These are phyloP conservation scores for Scaptomyza graminum DNA, from an alignment of 1,140 invertebrate species.

Conservation along the genomic window DNA sequence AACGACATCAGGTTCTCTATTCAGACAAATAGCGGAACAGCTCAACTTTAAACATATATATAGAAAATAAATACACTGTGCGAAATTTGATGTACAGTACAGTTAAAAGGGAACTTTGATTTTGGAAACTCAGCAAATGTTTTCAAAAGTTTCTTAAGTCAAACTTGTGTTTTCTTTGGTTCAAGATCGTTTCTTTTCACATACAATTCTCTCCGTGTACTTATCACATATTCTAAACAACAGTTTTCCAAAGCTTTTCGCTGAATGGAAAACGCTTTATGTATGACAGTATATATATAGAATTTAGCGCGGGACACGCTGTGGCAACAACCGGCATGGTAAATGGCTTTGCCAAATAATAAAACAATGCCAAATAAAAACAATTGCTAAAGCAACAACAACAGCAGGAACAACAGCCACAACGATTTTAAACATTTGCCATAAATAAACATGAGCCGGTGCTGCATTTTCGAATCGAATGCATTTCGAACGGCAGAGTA, in stretches of 20 bases:
- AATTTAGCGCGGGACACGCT: slow-evolving; percentile 5
- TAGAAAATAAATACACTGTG: slow-evolving; percentile 5
- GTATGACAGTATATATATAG: not conserved
- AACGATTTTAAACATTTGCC: slow-evolving; percentile 67
- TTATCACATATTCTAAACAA: slow-evolving; percentile 24
- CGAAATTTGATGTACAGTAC: not conserved
- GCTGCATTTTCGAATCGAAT: not conserved
- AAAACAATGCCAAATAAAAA: slow-evolving; percentile 63
- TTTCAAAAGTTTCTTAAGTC: no score
- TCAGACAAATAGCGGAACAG: slow-evolving; percentile 25
- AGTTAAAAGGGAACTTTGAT: no score
- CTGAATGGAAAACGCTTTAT: not conserved
- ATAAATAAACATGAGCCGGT: slow-evolving; percentile 78
- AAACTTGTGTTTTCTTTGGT: no score
- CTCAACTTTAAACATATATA: slow-evolving; percentile 1
- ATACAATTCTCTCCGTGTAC: slow-evolving; percentile 1
- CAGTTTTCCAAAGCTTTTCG: not conserved
- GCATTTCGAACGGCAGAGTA: slow-evolving; percentile 6
- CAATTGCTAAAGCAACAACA: slow-evolving; percentile 56
- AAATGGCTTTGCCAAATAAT: slow-evolving; percentile 72
- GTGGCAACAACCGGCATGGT: slow-evolving; percentile 14
- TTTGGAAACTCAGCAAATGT: no score
- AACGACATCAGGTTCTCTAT: slow-evolving; percentile 63
- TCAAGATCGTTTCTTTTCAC: no score
- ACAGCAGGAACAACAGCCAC: slow-evolving; percentile 4